Evolutionary conservation across 2,113 vertebrate species (phyloP).

Genomic region (Chascanopsetta lugubris): DNA sequence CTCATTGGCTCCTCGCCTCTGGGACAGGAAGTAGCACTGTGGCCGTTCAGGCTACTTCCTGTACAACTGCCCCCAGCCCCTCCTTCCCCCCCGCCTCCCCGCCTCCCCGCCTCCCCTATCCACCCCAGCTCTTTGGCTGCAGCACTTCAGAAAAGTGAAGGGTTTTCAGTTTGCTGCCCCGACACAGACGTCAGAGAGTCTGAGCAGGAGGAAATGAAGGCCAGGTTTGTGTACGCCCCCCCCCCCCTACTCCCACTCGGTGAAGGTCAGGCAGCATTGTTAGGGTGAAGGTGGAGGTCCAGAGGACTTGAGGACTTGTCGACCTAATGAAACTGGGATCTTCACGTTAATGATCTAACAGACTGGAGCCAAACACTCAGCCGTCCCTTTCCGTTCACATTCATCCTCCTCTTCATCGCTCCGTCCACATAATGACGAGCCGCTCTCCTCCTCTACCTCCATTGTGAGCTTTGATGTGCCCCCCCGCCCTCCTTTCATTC

Average conservation of each 20-base stretch:
- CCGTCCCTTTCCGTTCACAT: conserved; percentile 72
- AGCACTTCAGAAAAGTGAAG: conserved; percentile 72
- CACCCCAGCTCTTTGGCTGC: conserved; percentile 76
- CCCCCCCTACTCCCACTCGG: conserved; percentile 67
- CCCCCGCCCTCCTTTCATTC: conserved; percentile 73
- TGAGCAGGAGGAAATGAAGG: conserved; percentile 75
- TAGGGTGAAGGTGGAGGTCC: conserved; percentile 82
- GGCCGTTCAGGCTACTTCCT: conserved; percentile 89
- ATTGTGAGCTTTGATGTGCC: conserved; percentile 83
- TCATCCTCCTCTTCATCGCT: conserved; percentile 66
- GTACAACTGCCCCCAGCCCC: conserved; percentile 80
- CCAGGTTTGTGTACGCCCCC: conserved; percentile 86
- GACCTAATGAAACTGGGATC: conserved; percentile 87
- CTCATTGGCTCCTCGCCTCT: conserved; percentile 75
- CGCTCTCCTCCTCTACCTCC: conserved; percentile 77
- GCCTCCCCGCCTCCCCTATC: conserved; percentile 73
- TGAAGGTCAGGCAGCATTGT: conserved; percentile 84
- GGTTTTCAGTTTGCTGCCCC: conserved; percentile 69
- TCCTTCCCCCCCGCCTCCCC: conserved; percentile 77
- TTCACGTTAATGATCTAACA: conserved; percentile 93
- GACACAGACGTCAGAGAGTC: conserved; percentile 40
- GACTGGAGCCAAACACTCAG: conserved; percentile 84
- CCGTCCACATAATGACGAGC: conserved; percentile 66
- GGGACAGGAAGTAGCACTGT: conserved; percentile 84
- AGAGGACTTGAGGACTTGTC: conserved; percentile 84